Base-by-base conservation (phyloP, 2,888 invertebrate genomes). In the Gibbula magus region DNA sequence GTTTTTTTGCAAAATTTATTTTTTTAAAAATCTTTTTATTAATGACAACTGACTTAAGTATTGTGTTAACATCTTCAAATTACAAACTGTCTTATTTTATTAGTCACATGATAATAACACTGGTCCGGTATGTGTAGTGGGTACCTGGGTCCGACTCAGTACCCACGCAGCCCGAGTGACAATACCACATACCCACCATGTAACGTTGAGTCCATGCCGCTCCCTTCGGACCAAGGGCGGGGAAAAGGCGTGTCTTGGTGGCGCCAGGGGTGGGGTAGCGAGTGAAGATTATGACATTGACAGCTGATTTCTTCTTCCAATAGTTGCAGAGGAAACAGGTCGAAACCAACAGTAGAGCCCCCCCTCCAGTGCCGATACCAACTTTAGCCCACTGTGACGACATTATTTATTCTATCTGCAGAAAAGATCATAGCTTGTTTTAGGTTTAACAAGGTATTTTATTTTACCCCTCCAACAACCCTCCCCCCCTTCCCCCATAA, bases 221-320 rank as follows among this genome's bases (percentile, higher is more conserved):
- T 39, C 85, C 86, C 22, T 78, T 77, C 10, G 80, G 70, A 13
- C 88, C 88, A 16, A 88, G 54, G 2, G 70, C 75, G 0, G 87
- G 87, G 22, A 86, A 84, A n/a, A 88, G 74, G 18, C 88, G 81
- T 8, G 88, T 89, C 78, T 89, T 89, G 8, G 88, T 85, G 39
- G 83, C 83, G 1, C 88, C 88, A 13, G 88, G 81, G n/a, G 74
- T 70, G 0, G 88, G 88, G 77, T 86, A 88, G 7, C 88, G 83
- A 5, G 86, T 85, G 66, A 88, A 86, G 7, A 88, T 79, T 29
- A 86, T 79, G 5, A 87, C 73, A 45, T 83, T 84, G 20, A 80
- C 78, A 13, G 53, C 61, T 25, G 61, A 29, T 25, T 61, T 61
- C 61, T 61, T 61, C 61, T 22, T 61, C 16, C 61, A 32, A 5